Percentiles rank a stretch among this genome's conserved stretches.
phyloP scores from a whole-genome alignment of 2,888 invertebrate genomes.

The Sycophila texana region DNA sequence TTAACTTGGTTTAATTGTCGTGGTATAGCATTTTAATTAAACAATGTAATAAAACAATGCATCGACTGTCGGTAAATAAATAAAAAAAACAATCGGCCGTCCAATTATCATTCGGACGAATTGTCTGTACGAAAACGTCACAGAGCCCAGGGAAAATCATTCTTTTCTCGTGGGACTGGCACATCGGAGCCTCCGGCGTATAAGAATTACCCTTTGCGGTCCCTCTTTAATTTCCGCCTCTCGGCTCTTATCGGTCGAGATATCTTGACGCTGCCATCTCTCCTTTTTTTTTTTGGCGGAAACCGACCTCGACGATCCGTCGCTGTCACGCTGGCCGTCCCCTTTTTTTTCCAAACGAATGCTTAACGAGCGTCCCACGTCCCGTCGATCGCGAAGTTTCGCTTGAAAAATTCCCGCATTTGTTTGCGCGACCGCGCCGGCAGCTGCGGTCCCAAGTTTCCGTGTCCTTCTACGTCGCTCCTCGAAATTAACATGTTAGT shows the following conservation, averaged over 20 bases:
- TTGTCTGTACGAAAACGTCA: too few relatives aligned
- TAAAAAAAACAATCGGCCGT: too few relatives aligned
- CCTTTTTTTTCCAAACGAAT: background rate
- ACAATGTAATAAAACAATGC: too few relatives aligned
- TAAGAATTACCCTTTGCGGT: background rate
- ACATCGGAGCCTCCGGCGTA: background rate
- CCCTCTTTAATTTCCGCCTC: conserved; percentile 33
- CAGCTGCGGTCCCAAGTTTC: too few relatives aligned
- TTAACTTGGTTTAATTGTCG: too few relatives aligned
- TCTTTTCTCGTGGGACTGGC: background rate
- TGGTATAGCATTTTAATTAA: too few relatives aligned
- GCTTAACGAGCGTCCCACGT: background rate
- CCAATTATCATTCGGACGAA: too few relatives aligned
- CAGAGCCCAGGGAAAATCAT: conserved; percentile 9
- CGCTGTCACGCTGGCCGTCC: background rate
- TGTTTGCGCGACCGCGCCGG: too few relatives aligned
- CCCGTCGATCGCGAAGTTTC: background rate
- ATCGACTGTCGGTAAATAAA: too few relatives aligned
- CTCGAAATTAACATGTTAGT: too few relatives aligned
- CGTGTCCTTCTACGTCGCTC: too few relatives aligned
- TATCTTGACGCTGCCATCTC: background rate
- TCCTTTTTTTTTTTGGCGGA: background rate
- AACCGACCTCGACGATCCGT: conserved; percentile 11
- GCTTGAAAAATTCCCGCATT: too few relatives aligned
- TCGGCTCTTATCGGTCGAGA: conserved; percentile 7